Evolutionary conservation across 2,888 invertebrate genomes (phyloP).

Genomic region (Leptinotarsa tumamoca): DNA sequence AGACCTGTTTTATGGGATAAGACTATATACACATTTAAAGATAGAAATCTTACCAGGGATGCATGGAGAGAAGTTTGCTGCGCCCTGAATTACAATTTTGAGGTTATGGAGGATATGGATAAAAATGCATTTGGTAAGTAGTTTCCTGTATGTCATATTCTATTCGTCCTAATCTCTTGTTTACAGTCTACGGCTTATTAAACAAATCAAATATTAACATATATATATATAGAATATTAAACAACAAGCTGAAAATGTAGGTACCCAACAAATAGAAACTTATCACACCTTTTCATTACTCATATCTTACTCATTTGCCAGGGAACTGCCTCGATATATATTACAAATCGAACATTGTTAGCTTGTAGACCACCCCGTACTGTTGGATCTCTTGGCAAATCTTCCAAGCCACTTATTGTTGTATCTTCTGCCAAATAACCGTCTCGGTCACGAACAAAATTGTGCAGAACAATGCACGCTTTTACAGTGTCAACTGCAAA

Average conservation of each 20-base stretch:
- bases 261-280: conserved; percentile 11
- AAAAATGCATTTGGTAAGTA: too few relatives aligned
- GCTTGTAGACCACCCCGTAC: conserved; percentile 24
- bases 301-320: conserved; percentile 30
- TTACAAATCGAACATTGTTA: conserved; percentile 29
- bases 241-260: conserved; percentile 17
- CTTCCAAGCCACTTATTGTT: conserved; percentile 28
- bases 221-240: conserved; percentile 15
- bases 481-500: too few relatives aligned
- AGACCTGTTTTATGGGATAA: too few relatives aligned
- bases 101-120: too few relatives aligned
- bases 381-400: conserved; percentile 23
- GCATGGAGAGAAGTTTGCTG: too few relatives aligned
- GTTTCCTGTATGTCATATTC: too few relatives aligned
- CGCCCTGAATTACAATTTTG: too few relatives aligned
- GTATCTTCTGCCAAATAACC: too few relatives aligned
- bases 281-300: conserved; percentile 22
- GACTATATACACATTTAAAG: too few relatives aligned
- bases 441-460: too few relatives aligned
- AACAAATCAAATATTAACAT: background rate
- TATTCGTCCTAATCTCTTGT: background rate
- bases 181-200: conserved; percentile 6
- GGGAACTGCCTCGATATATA: conserved; percentile 17
- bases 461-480: too few relatives aligned
- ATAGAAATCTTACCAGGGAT: too few relatives aligned